Conservation (phyloP, 2,888 invertebrate species). For the Herminia tarsipennalis region DNA sequence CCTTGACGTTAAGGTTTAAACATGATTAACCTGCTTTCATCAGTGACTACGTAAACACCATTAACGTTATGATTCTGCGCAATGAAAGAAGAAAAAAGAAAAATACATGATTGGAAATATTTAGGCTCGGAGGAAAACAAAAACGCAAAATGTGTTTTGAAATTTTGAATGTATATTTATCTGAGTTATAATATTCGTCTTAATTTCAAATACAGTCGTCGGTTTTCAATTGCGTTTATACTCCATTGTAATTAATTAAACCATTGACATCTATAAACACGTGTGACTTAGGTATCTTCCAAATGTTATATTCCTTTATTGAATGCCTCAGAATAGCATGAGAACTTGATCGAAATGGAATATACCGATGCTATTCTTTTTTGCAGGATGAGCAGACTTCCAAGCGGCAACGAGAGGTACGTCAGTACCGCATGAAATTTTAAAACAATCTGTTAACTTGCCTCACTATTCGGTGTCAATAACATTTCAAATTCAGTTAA, state of each 20-base stretch:
- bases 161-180: too few species aligned
- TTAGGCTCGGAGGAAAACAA: too few species aligned
- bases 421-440: slow-evolving; percentile 37
- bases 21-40: too few species aligned
- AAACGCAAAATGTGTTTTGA: too few species aligned
- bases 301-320: too few species aligned
- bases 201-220: not conserved
- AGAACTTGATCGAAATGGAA: not conserved
- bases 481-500: slow-evolving; percentile 30
- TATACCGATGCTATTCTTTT: slow-evolving; percentile 39
- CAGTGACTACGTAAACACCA: too few species aligned
- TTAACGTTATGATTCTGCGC: too few species aligned
- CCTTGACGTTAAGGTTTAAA: too few species aligned
- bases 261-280: not conserved
- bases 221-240: not conserved
- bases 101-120: too few species aligned
- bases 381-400: slow-evolving; percentile 41
- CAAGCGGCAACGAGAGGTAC: slow-evolving; percentile 46
- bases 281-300: too few species aligned
- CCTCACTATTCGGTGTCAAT: slow-evolving; percentile 21
- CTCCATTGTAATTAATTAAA: not conserved
- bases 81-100: too few species aligned
- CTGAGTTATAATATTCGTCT: too few species aligned
- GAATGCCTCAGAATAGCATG: not conserved
- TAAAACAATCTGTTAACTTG: slow-evolving; percentile 4